phyloP scores from a whole-genome alignment of 2,888 invertebrate species.

The Hypselothyrea guttata region DNA sequence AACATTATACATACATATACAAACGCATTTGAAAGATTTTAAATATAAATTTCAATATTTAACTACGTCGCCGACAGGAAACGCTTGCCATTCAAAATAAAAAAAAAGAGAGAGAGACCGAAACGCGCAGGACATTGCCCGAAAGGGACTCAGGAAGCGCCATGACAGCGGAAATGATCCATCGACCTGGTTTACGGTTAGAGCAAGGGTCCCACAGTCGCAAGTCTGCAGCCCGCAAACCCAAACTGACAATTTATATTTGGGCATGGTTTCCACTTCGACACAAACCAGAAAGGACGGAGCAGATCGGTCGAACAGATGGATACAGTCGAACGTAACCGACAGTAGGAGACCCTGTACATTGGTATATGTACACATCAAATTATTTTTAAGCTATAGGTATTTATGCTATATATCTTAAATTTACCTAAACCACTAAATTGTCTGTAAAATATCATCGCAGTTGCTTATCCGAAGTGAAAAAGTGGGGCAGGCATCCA shows the following conservation, averaged over 20 bases:
- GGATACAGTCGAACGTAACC: too few relatives aligned
- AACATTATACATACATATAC: conserved; percentile 44
- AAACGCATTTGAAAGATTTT: conserved; percentile 65
- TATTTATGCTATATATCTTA: too few relatives aligned
- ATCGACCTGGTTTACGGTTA: conserved; percentile 58
- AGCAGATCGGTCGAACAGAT: too few relatives aligned
- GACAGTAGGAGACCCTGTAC: too few relatives aligned
- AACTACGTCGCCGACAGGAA: conserved; percentile 74
- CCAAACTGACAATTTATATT: conserved; percentile 40
- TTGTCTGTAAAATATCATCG: too few relatives aligned
- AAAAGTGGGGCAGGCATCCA: too few relatives aligned
- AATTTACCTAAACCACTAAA: too few relatives aligned
- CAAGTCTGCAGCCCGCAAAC: background rate
- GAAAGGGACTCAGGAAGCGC: conserved; percentile 53
- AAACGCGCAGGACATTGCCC: conserved; percentile 34
- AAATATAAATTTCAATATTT: conserved; percentile 77
- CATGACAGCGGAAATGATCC: conserved; percentile 77
- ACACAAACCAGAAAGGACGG: too few relatives aligned
- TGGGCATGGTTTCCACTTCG: conserved; percentile 19
- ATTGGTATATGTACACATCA: too few relatives aligned
- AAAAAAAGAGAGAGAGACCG: background rate
- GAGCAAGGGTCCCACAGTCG: background rate
- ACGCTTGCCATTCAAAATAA: conserved; percentile 65
- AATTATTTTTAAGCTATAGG: too few relatives aligned
- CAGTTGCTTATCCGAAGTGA: too few relatives aligned